Evolutionary conservation across 2,797 vertebrate species (phyloP).

Genomic region (Peromyscus attwateri): DNA sequence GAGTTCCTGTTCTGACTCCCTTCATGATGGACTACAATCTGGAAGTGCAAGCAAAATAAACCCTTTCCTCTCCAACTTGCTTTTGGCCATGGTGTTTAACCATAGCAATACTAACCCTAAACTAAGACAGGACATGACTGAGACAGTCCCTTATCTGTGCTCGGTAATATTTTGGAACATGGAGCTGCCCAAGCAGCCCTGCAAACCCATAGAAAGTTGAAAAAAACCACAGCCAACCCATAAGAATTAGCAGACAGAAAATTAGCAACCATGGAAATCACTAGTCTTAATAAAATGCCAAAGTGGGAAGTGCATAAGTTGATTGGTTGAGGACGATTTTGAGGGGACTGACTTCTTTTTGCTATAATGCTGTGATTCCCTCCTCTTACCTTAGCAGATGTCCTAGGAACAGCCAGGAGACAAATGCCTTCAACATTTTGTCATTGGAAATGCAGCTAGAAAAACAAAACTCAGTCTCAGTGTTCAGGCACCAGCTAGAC

Average conservation of each 20-base stretch:
- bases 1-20: neutral
- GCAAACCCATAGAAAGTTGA: conserved; percentile 65
- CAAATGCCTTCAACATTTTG: conserved; percentile 77
- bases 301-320: neutral
- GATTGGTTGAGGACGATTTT: neutral
- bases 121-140: neutral
- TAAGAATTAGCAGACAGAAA: conserved; percentile 71
- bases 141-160: neutral
- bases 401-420: conserved; percentile 71
- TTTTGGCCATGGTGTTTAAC: neutral
- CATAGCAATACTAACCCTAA: neutral
- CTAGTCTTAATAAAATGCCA: conserved; percentile 54
- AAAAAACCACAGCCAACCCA: conserved; percentile 75
- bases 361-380: conserved; percentile 57
- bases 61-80: neutral
- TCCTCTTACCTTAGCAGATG: conserved; percentile 54
- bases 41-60: neutral
- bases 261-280: conserved; percentile 70
- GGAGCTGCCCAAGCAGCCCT: conserved; percentile 60
- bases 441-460: conserved; percentile 79
- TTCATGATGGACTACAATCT: neutral
- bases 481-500: conserved; percentile 72
- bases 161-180: conserved; percentile 60
- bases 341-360: conserved; percentile 49
- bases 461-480: conserved; percentile 78